Percentiles rank a stretch among this genome's conserved stretches.
Conservation (phyloP, 2,113 vertebrate genomes). For the Nyctereutes procyonoides region DNA sequence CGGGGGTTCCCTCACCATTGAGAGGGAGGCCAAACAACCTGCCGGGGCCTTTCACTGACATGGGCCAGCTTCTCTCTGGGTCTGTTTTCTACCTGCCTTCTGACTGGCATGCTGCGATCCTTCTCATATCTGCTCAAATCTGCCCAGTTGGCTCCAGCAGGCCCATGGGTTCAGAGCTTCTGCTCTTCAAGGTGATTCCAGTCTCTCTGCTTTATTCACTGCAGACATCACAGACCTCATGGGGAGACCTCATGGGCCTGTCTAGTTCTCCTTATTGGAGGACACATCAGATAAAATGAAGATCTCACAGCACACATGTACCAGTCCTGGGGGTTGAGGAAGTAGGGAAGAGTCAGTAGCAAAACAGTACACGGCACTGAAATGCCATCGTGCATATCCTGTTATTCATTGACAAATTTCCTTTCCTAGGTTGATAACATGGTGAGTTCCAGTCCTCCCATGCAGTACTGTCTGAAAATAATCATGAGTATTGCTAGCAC, state of each 20-base stretch:
- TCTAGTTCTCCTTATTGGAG: not conserved
- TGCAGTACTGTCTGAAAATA: not conserved
- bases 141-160: too few relatives aligned
- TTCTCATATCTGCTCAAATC: not conserved
- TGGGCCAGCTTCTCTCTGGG: not conserved
- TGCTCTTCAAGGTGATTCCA: not conserved
- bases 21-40: not conserved
- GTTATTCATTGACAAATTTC: not conserved
- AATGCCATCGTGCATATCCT: fast-evolving
- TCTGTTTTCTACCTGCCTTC: not conserved
- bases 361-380: fast-evolving
- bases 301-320: not conserved
- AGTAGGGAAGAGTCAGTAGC: not conserved
- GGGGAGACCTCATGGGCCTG: not conserved
- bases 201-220: not conserved
- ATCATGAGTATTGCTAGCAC: fast-evolving
- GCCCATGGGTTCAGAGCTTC: not conserved
- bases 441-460: not conserved
- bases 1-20: not conserved
- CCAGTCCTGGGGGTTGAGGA: not conserved
- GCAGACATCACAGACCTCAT: not conserved
- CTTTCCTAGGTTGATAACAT: not conserved
- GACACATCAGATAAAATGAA: not conserved
- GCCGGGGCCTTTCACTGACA: fast-evolving
- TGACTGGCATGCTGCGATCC: fast-evolving